Conservation (phyloP, 2,113 vertebrate genomes). For the Bufo gargarizans region DNA sequence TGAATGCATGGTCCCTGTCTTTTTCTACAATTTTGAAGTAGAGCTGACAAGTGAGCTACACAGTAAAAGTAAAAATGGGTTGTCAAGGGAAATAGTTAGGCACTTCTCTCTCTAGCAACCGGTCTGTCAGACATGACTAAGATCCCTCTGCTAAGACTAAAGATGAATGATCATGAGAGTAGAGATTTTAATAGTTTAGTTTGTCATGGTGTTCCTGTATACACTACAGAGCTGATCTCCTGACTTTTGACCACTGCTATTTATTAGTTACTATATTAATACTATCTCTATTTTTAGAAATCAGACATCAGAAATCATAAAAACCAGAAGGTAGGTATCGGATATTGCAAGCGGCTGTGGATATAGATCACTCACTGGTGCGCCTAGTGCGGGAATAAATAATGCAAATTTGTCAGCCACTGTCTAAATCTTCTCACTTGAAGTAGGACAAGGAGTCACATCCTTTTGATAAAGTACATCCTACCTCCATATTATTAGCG, state of each 20-base stretch:
- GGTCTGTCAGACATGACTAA: too few relatives aligned
- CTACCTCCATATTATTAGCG: slow-evolving; percentile 64
- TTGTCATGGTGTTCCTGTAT: background rate
- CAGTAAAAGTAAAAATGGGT: too few relatives aligned
- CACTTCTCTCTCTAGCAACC: too few relatives aligned
- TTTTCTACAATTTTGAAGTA: too few relatives aligned
- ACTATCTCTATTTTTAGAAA: background rate
- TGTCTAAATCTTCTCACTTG: slow-evolving; percentile 65
- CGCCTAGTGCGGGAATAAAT: slow-evolving; percentile 62
- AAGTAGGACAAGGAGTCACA: slow-evolving; percentile 63
- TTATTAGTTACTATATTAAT: background rate
- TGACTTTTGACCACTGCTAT: background rate
- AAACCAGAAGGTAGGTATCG: background rate
- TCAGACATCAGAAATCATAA: too few relatives aligned
- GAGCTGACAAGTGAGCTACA: too few relatives aligned
- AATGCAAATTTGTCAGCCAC: slow-evolving; percentile 61
- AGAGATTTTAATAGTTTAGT: background rate
- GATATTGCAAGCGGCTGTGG: background rate
- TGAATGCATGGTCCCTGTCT: too few relatives aligned
- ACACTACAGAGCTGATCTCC: background rate
- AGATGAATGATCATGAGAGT: background rate
- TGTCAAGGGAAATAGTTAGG: too few relatives aligned
- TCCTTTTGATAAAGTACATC: slow-evolving; percentile 66
- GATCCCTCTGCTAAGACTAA: too few relatives aligned
- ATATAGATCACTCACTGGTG: slow-evolving; percentile 57